phyloP scores from a whole-genome alignment of 2,797 vertebrate species.

The Salarias fasciatus region DNA sequence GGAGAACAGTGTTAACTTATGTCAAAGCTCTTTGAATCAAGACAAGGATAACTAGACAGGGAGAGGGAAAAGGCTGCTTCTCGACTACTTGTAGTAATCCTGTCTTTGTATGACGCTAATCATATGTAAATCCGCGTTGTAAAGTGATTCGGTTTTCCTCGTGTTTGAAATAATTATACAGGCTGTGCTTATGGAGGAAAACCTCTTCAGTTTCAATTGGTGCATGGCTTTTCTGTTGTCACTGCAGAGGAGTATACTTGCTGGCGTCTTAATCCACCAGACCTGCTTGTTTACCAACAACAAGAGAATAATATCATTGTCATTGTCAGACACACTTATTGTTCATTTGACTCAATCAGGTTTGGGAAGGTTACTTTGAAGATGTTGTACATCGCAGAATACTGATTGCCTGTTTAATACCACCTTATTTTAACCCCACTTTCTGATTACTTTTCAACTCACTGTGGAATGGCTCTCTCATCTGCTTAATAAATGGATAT shows the following conservation, averaged over 20 bases:
- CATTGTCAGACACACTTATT: slow-evolving; percentile 72
- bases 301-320: slow-evolving; percentile 73
- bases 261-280: slow-evolving; percentile 74
- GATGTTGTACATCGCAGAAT: slow-evolving; percentile 67
- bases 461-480: slow-evolving; percentile 39
- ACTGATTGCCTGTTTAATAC: slow-evolving; percentile 73
- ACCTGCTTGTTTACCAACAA: slow-evolving; percentile 77
- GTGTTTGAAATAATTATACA: slow-evolving; percentile 83
- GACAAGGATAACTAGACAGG: slow-evolving; percentile 59
- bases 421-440: slow-evolving; percentile 54
- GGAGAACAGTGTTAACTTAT: slow-evolving; percentile 60
- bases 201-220: slow-evolving; percentile 77
- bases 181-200: slow-evolving; percentile 69
- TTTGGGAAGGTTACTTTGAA: slow-evolving; percentile 76
- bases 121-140: slow-evolving; percentile 83
- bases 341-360: slow-evolving; percentile 76
- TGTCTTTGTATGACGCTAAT: slow-evolving; percentile 80
- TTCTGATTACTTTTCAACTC: slow-evolving; percentile 53
- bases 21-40: slow-evolving; percentile 74
- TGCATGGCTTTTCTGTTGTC: slow-evolving; percentile 71
- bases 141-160: slow-evolving; percentile 83
- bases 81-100: slow-evolving; percentile 74
- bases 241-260: slow-evolving; percentile 58
- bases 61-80: slow-evolving; percentile 66
- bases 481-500: slow-evolving; percentile 33